Percentiles rank a stretch among this genome's conserved stretches.
phyloP scores from a whole-genome alignment of 2,797 vertebrate species.

The Xenops minutus region DNA sequence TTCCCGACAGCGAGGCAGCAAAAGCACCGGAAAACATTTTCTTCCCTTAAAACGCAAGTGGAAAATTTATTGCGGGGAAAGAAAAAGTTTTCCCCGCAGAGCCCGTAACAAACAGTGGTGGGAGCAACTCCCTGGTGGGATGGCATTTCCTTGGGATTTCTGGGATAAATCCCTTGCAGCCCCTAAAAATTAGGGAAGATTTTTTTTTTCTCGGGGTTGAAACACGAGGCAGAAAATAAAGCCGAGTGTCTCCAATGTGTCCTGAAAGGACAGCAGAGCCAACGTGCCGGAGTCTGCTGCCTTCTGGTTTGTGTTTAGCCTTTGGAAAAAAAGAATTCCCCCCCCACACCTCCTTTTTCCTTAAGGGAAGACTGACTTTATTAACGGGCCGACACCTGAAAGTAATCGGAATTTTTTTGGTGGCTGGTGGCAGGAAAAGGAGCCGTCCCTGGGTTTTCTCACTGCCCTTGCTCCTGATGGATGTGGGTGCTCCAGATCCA shows the following conservation, averaged over 20 bases:
- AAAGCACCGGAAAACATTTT: conserved; percentile 32
- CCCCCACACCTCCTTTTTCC: background rate
- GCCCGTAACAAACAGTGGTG: background rate
- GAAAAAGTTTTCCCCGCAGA: background rate
- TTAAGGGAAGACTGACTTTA: conserved; percentile 50
- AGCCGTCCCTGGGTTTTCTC: background rate
- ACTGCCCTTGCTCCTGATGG: accelerated
- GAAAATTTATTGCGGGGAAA: conserved; percentile 10
- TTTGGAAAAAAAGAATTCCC: background rate
- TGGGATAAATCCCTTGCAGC: background rate
- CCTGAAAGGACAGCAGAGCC: background rate
- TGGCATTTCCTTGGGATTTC: background rate
- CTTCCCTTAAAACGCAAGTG: conserved; percentile 18
- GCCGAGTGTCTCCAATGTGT: background rate
- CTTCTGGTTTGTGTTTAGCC: conserved; percentile 64
- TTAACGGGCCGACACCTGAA: conserved; percentile 67
- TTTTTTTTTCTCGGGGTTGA: background rate
- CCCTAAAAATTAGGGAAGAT: background rate
- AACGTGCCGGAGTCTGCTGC: background rate
- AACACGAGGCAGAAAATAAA: background rate
- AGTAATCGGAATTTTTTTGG: conserved; percentile 35
- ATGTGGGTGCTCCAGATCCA: accelerated
- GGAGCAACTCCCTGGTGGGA: background rate
- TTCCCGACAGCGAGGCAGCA: background rate
- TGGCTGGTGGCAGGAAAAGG: background rate